These are phyloP conservation scores for Eretmocerus hayati DNA, from an alignment of 2,888 invertebrate species.

Conservation along the genomic window DNA sequence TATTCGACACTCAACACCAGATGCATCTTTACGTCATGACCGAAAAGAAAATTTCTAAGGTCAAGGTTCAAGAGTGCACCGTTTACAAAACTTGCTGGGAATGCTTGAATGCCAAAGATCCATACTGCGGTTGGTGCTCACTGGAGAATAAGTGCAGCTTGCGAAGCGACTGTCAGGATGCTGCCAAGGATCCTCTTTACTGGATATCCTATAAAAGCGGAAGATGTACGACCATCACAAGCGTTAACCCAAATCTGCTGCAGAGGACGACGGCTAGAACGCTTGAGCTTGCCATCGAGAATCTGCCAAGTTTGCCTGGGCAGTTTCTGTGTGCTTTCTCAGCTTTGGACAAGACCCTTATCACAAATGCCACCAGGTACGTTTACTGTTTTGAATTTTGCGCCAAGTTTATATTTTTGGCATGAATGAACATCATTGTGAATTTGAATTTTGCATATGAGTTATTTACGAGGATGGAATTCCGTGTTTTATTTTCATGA, in stretches of 20 bases:
- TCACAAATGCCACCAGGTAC: slow-evolving; percentile 77
- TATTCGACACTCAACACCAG: slow-evolving; percentile 82
- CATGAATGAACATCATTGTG: no score
- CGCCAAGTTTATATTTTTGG: no score
- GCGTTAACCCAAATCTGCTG: slow-evolving; percentile 82
- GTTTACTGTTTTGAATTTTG: no score
- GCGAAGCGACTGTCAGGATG: slow-evolving; percentile 84
- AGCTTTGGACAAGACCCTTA: slow-evolving; percentile 80
- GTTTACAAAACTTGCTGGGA: slow-evolving; percentile 85
- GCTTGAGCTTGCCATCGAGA: slow-evolving; percentile 88
- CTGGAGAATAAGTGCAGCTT: slow-evolving; percentile 92
- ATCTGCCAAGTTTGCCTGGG: slow-evolving; percentile 84
- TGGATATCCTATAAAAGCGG: slow-evolving; percentile 97
- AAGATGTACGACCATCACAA: slow-evolving; percentile 92
- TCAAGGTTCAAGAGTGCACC: slow-evolving; percentile 89
- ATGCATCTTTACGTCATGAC: slow-evolving; percentile 94
- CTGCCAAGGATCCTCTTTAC: slow-evolving; percentile 84
- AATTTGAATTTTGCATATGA: no score
- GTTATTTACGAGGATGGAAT: no score
- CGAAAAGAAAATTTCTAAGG: slow-evolving; percentile 83
- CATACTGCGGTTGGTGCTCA: slow-evolving; percentile 97
- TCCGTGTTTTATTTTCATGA: no score
- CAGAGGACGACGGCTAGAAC: slow-evolving; percentile 90
- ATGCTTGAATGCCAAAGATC: slow-evolving; percentile 89
- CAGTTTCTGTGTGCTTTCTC: slow-evolving; percentile 92